Evolutionary conservation across 2,797 vertebrate species (phyloP).

Genomic region (Oryzias sinensis): DNA sequence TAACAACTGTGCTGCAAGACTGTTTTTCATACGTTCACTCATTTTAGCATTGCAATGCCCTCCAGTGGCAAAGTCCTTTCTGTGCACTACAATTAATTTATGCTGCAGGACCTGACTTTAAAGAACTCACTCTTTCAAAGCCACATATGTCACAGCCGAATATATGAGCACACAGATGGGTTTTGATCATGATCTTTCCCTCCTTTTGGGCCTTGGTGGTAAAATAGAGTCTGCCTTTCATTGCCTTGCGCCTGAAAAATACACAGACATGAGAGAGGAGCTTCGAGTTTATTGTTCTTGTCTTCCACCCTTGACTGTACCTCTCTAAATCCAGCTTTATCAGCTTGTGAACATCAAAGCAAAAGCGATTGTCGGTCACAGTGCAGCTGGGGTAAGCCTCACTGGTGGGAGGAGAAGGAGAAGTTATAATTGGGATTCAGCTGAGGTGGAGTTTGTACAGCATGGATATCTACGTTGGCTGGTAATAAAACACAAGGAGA

Average conservation of each 20-base stretch:
- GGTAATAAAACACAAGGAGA: conserved; percentile 4
- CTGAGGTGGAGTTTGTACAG: background rate
- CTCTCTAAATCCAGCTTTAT: conserved; percentile 92
- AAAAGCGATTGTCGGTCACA: conserved; percentile 92
- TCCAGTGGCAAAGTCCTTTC: conserved; percentile 65
- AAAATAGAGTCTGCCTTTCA: conserved; percentile 95
- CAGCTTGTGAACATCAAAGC: conserved; percentile 88
- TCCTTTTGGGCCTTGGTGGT: conserved; percentile 90
- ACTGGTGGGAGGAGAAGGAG: conserved; percentile 60
- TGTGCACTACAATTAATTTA: conserved; percentile 29
- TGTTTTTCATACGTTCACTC: conserved; percentile 2
- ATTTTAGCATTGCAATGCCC: conserved; percentile 70
- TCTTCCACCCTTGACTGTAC: conserved; percentile 59
- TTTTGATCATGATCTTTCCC: conserved; percentile 92
- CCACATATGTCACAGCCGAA: conserved; percentile 90
- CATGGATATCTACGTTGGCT: background rate
- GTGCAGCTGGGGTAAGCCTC: conserved; percentile 96
- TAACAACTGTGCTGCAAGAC: background rate
- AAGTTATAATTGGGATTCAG: conserved; percentile 3
- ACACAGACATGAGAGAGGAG: conserved; percentile 13
- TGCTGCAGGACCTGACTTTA: background rate
- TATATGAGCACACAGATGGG: conserved; percentile 88
- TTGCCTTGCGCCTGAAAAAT: conserved; percentile 87
- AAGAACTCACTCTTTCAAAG: conserved; percentile 85
- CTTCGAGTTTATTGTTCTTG: background rate